Conservation (phyloP, 2,888 invertebrate species). For the Neria commutata region DNA sequence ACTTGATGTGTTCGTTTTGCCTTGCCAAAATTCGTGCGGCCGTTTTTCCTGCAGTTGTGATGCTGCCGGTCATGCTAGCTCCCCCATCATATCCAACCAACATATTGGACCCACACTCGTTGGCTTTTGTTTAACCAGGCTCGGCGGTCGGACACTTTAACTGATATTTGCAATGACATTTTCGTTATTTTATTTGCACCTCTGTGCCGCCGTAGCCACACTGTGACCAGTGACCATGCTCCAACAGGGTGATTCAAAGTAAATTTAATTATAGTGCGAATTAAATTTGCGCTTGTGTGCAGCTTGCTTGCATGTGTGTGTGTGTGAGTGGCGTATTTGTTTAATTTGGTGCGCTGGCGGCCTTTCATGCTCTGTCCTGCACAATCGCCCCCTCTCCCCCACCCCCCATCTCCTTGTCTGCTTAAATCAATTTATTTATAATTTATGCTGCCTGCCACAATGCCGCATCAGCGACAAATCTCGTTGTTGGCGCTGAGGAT, state of each 20-base stretch:
- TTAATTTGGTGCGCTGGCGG: background rate
- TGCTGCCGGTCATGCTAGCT: no score
- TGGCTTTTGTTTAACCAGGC: no score
- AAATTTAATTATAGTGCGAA: slow-evolving; percentile 16
- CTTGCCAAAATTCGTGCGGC: no score
- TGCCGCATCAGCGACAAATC: no score
- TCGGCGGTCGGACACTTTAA: no score
- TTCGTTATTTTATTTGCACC: background rate
- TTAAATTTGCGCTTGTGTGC: slow-evolving; percentile 6
- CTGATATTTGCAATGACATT: slow-evolving; percentile 2
- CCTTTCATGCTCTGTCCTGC: background rate
- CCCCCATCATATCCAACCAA: no score
- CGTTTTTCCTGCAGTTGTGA: no score
- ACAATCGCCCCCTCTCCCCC: background rate
- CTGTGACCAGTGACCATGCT: background rate
- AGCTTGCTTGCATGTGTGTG: background rate
- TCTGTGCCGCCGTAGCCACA: background rate
- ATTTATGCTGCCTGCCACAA: slow-evolving; percentile 24
- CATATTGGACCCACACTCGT: no score
- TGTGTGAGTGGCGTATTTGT: background rate
- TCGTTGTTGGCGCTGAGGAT: background rate
- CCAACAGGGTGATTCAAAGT: slow-evolving; percentile 2
- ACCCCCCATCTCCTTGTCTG: no score
- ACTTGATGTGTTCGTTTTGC: no score
- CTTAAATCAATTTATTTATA: slow-evolving; percentile 41